Percentiles rank a stretch among this genome's conserved stretches.
These are phyloP conservation scores for Sisyra nigra DNA, from an alignment of 2,888 invertebrate species.

Conservation along the genomic window DNA sequence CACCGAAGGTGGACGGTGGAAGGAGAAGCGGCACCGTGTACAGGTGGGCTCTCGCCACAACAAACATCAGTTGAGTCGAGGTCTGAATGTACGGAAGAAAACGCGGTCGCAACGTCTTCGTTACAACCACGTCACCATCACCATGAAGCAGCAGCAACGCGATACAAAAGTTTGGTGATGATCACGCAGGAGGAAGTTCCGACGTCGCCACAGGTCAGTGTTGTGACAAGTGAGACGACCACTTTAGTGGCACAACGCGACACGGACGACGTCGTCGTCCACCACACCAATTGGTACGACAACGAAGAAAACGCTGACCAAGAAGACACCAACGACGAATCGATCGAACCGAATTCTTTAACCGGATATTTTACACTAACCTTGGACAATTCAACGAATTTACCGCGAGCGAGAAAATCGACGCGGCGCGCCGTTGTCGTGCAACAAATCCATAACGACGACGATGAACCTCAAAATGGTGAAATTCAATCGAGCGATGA, in stretches of 20 bases:
- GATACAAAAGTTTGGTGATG: constrained; percentile 80
- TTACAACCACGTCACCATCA: constrained; percentile 5
- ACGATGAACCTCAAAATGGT: constrained; percentile 1
- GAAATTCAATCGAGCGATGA: constrained; percentile 25
- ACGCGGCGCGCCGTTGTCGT: constrained; percentile 12
- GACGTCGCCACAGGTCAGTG: constrained; percentile 40
- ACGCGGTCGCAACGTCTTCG: constrained; percentile 11
- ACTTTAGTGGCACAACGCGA: constrained; percentile 37
- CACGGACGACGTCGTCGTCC: constrained; percentile 38
- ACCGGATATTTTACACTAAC: constrained; percentile 29
- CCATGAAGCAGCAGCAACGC: constrained; percentile 37
- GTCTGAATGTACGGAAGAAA: constrained; percentile 35
- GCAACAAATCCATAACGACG: constrained; percentile 4
- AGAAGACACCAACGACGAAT: constrained; percentile 17
- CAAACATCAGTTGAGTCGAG: constrained; percentile 27
- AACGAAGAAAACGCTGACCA: constrained; percentile 18
- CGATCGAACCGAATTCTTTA: constrained; percentile 17
- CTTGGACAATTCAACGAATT: constrained; percentile 20
- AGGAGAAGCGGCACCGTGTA: constrained; percentile 21
- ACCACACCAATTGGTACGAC: constrained; percentile 47
- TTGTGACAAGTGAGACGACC: constrained; percentile 61
- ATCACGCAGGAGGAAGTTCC: constrained; percentile 52
- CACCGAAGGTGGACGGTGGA: constrained; percentile 23
- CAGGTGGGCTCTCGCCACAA: constrained; percentile 19
- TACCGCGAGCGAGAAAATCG: constrained; percentile 12